Base-by-base conservation (phyloP, 1,140 invertebrate species). In the Philaenus spumarius region DNA sequence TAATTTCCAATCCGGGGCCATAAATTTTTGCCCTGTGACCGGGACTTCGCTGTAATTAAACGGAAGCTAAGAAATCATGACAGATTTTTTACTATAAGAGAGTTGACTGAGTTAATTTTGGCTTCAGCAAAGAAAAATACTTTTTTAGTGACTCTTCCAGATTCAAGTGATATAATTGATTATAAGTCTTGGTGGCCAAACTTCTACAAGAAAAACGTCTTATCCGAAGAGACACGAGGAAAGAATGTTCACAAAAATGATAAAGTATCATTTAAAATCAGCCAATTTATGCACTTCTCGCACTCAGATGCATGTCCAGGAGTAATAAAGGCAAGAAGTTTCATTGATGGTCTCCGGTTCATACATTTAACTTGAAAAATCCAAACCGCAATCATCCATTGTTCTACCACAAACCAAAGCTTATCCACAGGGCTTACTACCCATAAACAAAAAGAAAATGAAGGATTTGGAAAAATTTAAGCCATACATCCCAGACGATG, bases 21-120 rank as follows among this genome's bases (percentile, higher is more conserved):
- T 51, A 59, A 60, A 30, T 69, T 60, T 46, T 40, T 69, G 7
- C 64, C 67, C 4, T 67, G 64, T 45, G 67, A 67, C n/a, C 47
- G 47, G 66, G 64, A 62, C 48, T 69, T 69, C 53, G 60, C 59
- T 11, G 46, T 66, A n/a, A 55, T 69, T 17, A 67, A 68, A 52
- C 57, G 46, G 20, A 53, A 26, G 26, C 14, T 34, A 4, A 45
- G 19, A 40, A 59, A 9, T 11, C 2, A 9, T 37, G 52, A 54
- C n/a, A 30, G 52, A 2, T 3, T 17, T n/a, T 54, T 39, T 15
- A 54, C 52, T 39, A 7, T 54, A 9, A 37, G 40, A 20, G 11
- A 54, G 24, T 54, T 15, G 11, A 14, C 15, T 15, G 52, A 54
- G 17, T 22, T 40, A 22, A 23, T 54, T 3, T 11, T 37, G 12